Base-by-base conservation (phyloP, 2,888 invertebrate species). In the Pristionchus fissidentatus region DNA sequence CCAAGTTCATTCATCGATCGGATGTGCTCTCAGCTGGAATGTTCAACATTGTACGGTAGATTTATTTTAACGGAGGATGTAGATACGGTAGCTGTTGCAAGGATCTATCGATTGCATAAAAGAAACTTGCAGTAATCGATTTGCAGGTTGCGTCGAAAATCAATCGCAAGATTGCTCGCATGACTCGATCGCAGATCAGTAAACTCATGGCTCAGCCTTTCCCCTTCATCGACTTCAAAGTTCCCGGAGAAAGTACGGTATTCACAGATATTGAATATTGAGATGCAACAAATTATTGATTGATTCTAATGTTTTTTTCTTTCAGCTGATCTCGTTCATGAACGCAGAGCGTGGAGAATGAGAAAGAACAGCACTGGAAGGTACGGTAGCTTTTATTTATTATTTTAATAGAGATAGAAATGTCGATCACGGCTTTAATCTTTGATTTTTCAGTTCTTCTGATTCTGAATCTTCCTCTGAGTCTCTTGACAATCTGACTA, bases 191-290 rank as follows among this genome's bases (percentile, higher is more conserved):
- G 15, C 80, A 80, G 49, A 43, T 32, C 32, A 32, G 22, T 7
- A 62, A 55, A 19, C 35, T 62, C 7, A 55, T 82, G 41, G 82
- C 82, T 26, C 66, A 46, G 43, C 82, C 82, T 22, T 82, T 82
- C 52, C 82, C 82, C n/a, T 82, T 82, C 70, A 46, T 66, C n/a
- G 82, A 82, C 52, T 66, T 70, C 66, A 62, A 49, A 26, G 82
- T 82, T 46, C 82, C 82, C 15, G 82, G 82, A 43, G 82, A 82
- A 8, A 49, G 82, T 82, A 8, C 29, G 66, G 38, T 10, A 5
- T 29, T 35, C 15, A 35, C 38, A 15, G 32, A 29, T 8, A 35
- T 70, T 70, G 29, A 70, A 15, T 10, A 15, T n/a, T 3, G 15
- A 55, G 32, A 52, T 26, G 4, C 26, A 55, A 55, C 4, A 3